A percentile compares a stretch with the other conserved stretches of the same genome.
Evolutionary conservation across 2,888 invertebrate genomes (phyloP).

Genomic region (Teleiodes luculella): DNA sequence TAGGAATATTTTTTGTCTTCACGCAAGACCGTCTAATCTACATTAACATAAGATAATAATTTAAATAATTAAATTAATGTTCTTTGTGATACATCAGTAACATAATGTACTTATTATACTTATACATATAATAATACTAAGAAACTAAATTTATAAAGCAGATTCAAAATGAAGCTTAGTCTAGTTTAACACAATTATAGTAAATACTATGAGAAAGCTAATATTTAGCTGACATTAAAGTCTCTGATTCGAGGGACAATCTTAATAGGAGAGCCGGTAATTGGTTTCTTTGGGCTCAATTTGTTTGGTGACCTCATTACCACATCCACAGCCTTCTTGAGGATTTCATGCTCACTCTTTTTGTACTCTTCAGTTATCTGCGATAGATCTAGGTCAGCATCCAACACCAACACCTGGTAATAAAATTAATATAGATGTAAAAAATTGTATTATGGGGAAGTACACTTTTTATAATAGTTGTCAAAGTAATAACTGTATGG

Average conservation of each 20-base stretch:
- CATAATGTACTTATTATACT: not conserved
- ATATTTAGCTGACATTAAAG: constrained; percentile 43
- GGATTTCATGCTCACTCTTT: constrained; percentile 77
- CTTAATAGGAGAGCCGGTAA: constrained; percentile 58
- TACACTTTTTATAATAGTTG: too few relatives aligned
- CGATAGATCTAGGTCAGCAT: constrained; percentile 82
- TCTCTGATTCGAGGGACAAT: constrained; percentile 49
- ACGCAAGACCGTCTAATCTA: not conserved
- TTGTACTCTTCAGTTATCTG: constrained; percentile 82
- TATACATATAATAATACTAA: constrained; percentile 5
- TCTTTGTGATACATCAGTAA: not conserved
- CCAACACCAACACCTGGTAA: constrained; percentile 81
- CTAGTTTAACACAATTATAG: not conserved
- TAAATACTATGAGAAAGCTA: constrained; percentile 9
- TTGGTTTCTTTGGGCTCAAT: constrained; percentile 69
- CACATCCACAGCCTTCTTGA: constrained; percentile 68
- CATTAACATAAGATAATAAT: not conserved
- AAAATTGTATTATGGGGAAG: too few relatives aligned
- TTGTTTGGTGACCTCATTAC: constrained; percentile 72
- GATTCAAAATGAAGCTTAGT: not conserved
- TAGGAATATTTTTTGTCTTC: constrained; percentile 9
- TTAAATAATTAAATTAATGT: not conserved
- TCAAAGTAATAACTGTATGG: too few relatives aligned
- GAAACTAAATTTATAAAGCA: constrained; percentile 1
- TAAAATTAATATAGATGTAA: not conserved